These are phyloP conservation scores for Platerodrilus igneus DNA, from an alignment of 2,888 invertebrate species.

Conservation along the genomic window DNA sequence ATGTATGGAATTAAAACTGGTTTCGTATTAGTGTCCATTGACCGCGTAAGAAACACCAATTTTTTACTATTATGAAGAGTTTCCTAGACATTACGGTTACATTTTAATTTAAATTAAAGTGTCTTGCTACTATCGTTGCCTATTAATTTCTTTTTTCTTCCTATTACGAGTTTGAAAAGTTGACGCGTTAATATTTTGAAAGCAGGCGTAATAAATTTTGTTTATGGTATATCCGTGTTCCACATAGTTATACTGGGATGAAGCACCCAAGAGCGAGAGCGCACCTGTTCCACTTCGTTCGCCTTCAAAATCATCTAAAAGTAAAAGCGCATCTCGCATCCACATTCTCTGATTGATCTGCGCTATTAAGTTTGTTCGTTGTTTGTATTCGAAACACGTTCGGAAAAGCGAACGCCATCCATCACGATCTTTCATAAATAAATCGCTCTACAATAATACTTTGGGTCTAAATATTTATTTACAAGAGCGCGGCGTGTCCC, in stretches of 20 bases:
- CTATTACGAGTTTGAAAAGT: too few species aligned
- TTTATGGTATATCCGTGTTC: constrained; percentile 25
- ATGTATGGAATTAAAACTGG: too few species aligned
- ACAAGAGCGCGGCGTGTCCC: constrained; percentile 33
- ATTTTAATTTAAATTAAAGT: too few species aligned
- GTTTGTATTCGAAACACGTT: constrained; percentile 30
- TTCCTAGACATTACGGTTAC: too few species aligned
- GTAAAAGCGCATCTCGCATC: constrained; percentile 38
- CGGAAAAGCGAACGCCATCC: constrained; percentile 30
- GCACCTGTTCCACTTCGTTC: constrained; percentile 40
- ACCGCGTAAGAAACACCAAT: too few species aligned
- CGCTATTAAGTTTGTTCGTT: constrained; percentile 37
- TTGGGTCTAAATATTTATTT: constrained; percentile 36
- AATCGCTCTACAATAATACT: constrained; percentile 29
- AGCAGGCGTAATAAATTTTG: constrained; percentile 20
- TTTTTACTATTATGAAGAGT: too few species aligned
- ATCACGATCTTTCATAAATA: constrained; percentile 36
- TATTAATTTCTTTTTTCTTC: too few species aligned
- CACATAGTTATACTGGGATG: constrained; percentile 31
- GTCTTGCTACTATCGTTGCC: too few species aligned
- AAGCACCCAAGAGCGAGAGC: too few species aligned
- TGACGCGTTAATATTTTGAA: too few species aligned
- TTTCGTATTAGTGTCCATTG: too few species aligned
- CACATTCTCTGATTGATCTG: constrained; percentile 41
- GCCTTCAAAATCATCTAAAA: constrained; percentile 44